Evolutionary conservation across 64 coral and sea anemone genomes (phyloP).

Genomic region (Montipora foliosa): DNA sequence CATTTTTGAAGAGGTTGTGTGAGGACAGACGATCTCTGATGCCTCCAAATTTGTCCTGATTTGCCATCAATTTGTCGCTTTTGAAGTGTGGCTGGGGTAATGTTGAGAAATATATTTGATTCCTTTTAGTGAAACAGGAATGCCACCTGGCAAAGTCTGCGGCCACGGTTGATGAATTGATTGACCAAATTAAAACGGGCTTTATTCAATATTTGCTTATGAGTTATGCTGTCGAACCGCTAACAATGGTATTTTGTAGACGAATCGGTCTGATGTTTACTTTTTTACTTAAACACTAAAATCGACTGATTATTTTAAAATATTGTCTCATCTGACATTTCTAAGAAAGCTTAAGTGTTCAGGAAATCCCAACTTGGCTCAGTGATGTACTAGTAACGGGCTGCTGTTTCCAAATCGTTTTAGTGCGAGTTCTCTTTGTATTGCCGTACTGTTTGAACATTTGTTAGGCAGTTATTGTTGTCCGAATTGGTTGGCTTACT

Average conservation of each 20-base stretch:
- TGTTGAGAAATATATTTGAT: no score
- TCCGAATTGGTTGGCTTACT: not conserved
- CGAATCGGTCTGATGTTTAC: not conserved
- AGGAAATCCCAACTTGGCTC: no score
- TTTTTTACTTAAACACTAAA: not conserved
- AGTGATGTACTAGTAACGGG: no score
- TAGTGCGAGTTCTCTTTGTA: not conserved
- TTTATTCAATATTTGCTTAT: conserved; percentile 1
- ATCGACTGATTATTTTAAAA: no score
- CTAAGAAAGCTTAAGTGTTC: no score
- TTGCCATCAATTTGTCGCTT: not conserved
- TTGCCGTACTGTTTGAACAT: not conserved
- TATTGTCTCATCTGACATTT: no score
- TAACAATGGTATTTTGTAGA: not conserved
- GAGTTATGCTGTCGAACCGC: not conserved
- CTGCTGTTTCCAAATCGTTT: no score
- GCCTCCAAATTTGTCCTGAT: not conserved
- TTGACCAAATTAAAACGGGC: not conserved
- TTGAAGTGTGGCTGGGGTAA: no score
- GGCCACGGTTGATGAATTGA: not conserved
- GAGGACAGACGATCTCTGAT: conserved; percentile 7
- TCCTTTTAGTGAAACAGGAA: conserved; percentile 26
- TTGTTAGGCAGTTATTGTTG: not conserved
- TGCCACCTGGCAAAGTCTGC: not conserved
- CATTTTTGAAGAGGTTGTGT: not conserved